Conservation (phyloP, 2,888 invertebrate genomes). For the Aproaerema taeniolella region DNA sequence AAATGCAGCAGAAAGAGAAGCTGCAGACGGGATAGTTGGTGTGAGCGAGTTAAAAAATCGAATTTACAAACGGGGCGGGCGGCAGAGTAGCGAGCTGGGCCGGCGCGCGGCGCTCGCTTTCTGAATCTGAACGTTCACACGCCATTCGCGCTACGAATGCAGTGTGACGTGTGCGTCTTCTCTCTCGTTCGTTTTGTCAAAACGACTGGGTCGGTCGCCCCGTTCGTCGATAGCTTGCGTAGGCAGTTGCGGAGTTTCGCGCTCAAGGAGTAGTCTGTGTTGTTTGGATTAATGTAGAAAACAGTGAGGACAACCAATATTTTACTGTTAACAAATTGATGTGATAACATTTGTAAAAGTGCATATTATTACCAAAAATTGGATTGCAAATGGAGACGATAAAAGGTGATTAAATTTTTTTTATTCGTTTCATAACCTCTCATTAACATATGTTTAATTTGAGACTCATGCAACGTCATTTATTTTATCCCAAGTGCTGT, state of each 20-base stretch:
- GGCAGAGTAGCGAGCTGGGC: not conserved
- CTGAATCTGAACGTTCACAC: conserved; percentile 10
- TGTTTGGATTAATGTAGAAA: conserved; percentile 5
- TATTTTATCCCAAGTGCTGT: too few relatives aligned
- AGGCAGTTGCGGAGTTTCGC: conserved; percentile 14
- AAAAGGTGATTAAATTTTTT: conserved; percentile 44
- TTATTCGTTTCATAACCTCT: conserved; percentile 37
- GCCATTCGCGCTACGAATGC: conserved; percentile 2
- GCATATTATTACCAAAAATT: conserved; percentile 18
- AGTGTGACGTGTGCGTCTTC: conserved; percentile 9
- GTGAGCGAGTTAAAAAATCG: not conserved
- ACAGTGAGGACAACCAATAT: conserved; percentile 10
- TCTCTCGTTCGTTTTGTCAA: conserved; percentile 6
- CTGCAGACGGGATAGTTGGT: not conserved
- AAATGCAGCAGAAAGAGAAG: not conserved
- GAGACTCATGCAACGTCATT: conserved; percentile 41
- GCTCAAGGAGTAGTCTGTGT: conserved; percentile 14
- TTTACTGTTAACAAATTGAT: not conserved
- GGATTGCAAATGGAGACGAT: conserved; percentile 57
- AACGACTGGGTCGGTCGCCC: not conserved
- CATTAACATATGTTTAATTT: conserved; percentile 51
- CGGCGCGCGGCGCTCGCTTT: conserved; percentile 1
- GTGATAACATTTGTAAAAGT: conserved; percentile 1
- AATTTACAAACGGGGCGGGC: not conserved
- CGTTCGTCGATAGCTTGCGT: not conserved